phyloP scores from a whole-genome alignment of 2,888 invertebrate species.

The Diarsia mendica region DNA sequence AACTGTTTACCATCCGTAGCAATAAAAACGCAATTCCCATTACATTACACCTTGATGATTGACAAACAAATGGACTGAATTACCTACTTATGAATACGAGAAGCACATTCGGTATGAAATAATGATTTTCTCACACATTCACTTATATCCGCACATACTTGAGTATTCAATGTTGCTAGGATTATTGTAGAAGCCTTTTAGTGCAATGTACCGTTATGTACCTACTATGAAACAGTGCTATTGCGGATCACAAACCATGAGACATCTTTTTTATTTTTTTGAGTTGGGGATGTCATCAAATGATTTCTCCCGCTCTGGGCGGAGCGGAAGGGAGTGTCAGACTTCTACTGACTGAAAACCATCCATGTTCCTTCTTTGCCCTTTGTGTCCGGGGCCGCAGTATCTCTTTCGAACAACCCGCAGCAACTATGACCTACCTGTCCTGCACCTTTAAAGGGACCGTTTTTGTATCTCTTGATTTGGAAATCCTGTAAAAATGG shows the following conservation, averaged over 20 bases:
- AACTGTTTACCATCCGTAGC: slow-evolving; percentile 24
- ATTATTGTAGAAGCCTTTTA: slow-evolving; percentile 13
- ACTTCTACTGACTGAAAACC: too few relatives aligned
- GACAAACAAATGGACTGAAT: slow-evolving; percentile 61
- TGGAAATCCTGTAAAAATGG: too few relatives aligned
- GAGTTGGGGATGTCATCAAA: too few relatives aligned
- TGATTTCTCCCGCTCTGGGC: too few relatives aligned
- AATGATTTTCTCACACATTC: slow-evolving; percentile 70
- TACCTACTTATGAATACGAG: slow-evolving; percentile 64
- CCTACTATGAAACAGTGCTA: neutral
- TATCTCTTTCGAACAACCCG: too few relatives aligned
- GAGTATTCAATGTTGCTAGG: slow-evolving; percentile 4
- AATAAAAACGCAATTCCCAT: slow-evolving; percentile 48
- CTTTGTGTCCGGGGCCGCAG: too few relatives aligned
- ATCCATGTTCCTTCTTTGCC: too few relatives aligned
- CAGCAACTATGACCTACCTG: neutral
- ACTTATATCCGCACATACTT: slow-evolving; percentile 42
- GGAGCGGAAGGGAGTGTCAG: too few relatives aligned
- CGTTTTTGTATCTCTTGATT: too few relatives aligned
- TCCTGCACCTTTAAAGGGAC: neutral
- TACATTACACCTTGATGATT: slow-evolving; percentile 51
- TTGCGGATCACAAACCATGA: neutral
- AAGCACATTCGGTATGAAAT: slow-evolving; percentile 64
- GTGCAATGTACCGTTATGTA: neutral
- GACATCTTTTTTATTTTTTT: too few relatives aligned